Base-by-base conservation (phyloP, 2,888 invertebrate genomes). In the Archips crataeganus region DNA sequence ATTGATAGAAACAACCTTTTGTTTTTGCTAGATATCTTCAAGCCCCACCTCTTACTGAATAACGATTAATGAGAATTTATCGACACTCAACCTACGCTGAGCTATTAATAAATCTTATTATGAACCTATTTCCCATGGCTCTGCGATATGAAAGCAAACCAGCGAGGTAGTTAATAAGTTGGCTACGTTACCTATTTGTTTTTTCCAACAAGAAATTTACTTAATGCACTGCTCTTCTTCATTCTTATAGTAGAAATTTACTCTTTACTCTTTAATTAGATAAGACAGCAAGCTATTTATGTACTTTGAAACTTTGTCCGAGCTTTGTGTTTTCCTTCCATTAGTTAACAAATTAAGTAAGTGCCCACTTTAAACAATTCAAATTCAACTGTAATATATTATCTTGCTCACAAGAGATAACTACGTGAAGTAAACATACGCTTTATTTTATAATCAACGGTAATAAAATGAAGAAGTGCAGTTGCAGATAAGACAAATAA, bases 21-120 rank as follows among this genome's bases (percentile, higher is more conserved):
- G 57, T 32, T 32, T 32, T 57, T 57, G 57, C 32, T 57, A 57
- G 32, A 57, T 11, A 32, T 54, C 54, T 15, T 54, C 3, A 57
- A 32, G 11, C 57, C 57, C 57, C 57, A 57, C 57, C 57, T 57
- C 57, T 32, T 32, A 11, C 32, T 32, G 32, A 63, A 34, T 47
- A 64, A 64, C 60, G 64, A 63, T 34, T 47, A 64, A 64, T 64
- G 64, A 73, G 36, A 62, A 13, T 66, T 54, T 36, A 57, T 64
- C 64, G 64, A 73, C 59, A 42, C 36, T 57, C 63, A 59, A 51
- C 69, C 64, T 60, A 51, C 63, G 63, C 63, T 49, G 15, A 61
- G 42, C 36, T 68, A 64, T 73, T 64, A 69, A 74, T 74, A 73
- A 63, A 36, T 39, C 68, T 63, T 63, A 57, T 68, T 69, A 73